These are phyloP conservation scores for Sprattus sprattus DNA, from an alignment of 2,113 vertebrate genomes.

Conservation along the genomic window DNA sequence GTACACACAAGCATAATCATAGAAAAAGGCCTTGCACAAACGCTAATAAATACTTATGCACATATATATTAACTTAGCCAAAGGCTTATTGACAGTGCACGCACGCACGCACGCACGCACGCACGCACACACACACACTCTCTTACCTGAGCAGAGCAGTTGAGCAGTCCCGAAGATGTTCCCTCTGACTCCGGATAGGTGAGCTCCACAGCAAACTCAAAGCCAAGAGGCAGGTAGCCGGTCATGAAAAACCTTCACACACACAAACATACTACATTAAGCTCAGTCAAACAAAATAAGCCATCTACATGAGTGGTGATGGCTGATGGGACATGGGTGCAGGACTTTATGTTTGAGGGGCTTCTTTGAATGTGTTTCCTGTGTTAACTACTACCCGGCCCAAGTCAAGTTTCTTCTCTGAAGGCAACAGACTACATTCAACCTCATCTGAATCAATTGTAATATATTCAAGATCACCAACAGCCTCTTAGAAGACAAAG, in stretches of 20 bases:
- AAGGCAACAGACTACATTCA: no score
- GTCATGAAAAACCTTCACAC: slow-evolving; percentile 91
- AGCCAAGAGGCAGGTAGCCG: slow-evolving; percentile 91
- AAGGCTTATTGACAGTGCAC: not conserved
- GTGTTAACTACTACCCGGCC: no score
- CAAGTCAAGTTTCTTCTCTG: no score
- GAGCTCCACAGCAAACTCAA: slow-evolving; percentile 93
- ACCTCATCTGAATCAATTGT: no score
- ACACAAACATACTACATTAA: not conserved
- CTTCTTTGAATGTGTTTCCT: not conserved
- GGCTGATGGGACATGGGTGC: not conserved
- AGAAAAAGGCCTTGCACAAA: not conserved
- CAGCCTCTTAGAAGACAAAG: not conserved
- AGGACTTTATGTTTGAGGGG: not conserved
- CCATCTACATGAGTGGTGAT: not conserved
- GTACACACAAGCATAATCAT: not conserved
- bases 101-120: not conserved
- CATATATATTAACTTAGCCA: no score
- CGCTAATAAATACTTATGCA: no score
- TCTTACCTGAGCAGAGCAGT: slow-evolving; percentile 89
- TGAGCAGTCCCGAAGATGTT: slow-evolving; percentile 92
- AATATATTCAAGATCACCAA: not conserved
- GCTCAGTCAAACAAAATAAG: not conserved
- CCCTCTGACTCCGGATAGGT: slow-evolving; percentile 95
- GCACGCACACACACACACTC: not conserved